Evolutionary conservation across 2,797 vertebrate genomes (phyloP).

Genomic region (Muscicapa comitata): DNA sequence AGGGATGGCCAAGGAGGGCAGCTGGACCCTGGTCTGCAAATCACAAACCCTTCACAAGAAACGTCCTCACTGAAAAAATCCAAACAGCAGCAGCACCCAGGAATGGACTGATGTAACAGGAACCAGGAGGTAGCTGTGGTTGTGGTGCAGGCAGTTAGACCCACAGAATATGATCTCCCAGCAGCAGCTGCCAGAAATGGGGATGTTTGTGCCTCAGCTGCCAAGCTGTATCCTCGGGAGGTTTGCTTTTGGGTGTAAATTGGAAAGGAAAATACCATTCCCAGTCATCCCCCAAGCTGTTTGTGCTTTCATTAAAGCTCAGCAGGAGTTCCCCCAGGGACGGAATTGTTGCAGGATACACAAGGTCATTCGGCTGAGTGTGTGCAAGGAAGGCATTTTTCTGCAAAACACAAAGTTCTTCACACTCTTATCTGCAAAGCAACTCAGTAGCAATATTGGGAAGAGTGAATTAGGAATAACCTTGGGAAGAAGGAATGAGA

Average conservation of each 20-base stretch:
- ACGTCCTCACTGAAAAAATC: background rate
- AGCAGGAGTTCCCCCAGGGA: background rate
- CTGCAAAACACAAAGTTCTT: background rate
- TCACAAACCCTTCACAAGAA: background rate
- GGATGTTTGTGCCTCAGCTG: background rate
- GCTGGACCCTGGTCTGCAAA: fast-evolving
- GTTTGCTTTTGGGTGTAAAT: background rate
- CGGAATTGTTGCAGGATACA: background rate
- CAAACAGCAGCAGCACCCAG: background rate
- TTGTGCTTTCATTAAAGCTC: background rate
- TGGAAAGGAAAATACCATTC: background rate
- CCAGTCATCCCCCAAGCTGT: background rate
- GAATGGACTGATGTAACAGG: background rate
- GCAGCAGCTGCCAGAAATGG: background rate
- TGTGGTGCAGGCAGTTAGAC: background rate
- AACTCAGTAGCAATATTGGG: background rate
- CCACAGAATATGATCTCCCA: background rate
- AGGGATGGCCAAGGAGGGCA: background rate
- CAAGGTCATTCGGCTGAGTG: background rate
- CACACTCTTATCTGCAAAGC: background rate
- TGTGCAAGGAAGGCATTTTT: background rate
- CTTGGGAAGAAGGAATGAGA: background rate
- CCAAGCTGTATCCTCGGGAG: fast-evolving
- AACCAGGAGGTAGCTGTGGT: background rate
- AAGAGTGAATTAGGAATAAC: background rate